phyloP scores from a whole-genome alignment of 1,140 invertebrate genomes.

The Tenebrio molitor region DNA sequence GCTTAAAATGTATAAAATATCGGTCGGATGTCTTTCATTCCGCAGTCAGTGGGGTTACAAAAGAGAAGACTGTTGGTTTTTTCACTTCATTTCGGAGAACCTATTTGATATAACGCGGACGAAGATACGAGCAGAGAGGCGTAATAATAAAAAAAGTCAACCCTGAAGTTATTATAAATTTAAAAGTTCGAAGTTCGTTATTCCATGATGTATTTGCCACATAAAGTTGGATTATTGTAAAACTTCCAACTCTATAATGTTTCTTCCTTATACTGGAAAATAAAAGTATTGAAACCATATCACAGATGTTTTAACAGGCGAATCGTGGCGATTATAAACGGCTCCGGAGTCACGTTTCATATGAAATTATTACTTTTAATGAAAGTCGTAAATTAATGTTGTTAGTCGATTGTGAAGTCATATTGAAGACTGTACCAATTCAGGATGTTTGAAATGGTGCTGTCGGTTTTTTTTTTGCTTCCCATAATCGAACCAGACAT shows the following conservation, averaged over 20 bases:
- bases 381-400: not conserved
- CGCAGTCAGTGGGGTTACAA: too few relatives aligned
- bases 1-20: too few relatives aligned
- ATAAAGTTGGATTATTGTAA: constrained; percentile 57
- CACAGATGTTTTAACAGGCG: constrained; percentile 12
- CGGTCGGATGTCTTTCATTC: too few relatives aligned
- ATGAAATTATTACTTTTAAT: constrained; percentile 17
- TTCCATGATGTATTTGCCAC: constrained; percentile 49
- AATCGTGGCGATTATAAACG: constrained; percentile 9
- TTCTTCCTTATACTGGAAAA: constrained; percentile 35
- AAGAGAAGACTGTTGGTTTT: constrained; percentile 46
- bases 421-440: too few relatives aligned
- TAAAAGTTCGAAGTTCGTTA: constrained; percentile 53
- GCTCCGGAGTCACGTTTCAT: constrained; percentile 13
- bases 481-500: not conserved
- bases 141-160: constrained; percentile 57
- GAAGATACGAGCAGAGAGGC: constrained; percentile 57
- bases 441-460: too few relatives aligned
- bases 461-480: too few relatives aligned
- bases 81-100: constrained; percentile 38
- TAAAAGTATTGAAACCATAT: constrained; percentile 10
- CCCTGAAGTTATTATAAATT: constrained; percentile 57
- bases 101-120: constrained; percentile 58
- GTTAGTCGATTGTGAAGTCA: not conserved
- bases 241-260: constrained; percentile 52